Base-by-base conservation (phyloP, 2,888 invertebrate species). In the Xylophagus ater region DNA sequence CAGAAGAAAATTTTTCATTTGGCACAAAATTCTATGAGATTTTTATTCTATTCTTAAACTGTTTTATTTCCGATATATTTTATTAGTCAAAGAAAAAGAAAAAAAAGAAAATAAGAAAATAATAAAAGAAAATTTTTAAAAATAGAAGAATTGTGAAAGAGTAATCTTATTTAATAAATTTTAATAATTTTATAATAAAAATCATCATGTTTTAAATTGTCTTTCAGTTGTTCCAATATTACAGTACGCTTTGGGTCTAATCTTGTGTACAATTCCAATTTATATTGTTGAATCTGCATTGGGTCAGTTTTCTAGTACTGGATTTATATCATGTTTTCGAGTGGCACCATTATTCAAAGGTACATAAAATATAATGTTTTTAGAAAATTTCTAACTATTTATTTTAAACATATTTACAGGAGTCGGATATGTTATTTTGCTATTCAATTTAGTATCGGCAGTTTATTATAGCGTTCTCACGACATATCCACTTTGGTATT, bases 291-390 rank as follows among this genome's bases (percentile, higher is more conserved):
- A 92, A 62, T 79, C 86, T 1, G 78, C 81, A n/a, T 68, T 90
- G 53, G 90, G 90, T 15, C 90, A 90, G 58, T 86, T 87, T 60
- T 73, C 83, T 12, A 81, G 81, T 52, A 78, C 80, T 33, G 85
- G 87, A 48, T 85, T 83, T 48, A 76, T 88, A 51, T 80, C 83
- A 9, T 72, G 84, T 34, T 88, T 87, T 67, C 79, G 78, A 49
- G 74, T 84, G 44, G 76, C 78, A 41, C 89, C 89, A 3, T 67
- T 89, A 34, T 86, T 90, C 60, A 92, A 90, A 79, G 90, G 88
- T 85, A 66, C 13, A 3, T 32, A 3, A 2, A 31, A 13, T 9
- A 31, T n/a, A 31, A 2, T 17, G n/a, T n/a, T n/a, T n/a, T n/a
- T n/a, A n/a, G n/a, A n/a, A n/a, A n/a, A n/a, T n/a, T n/a, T n/a